Conservation (phyloP, 2,113 vertebrate genomes). For the Herpetotheres cachinnans region DNA sequence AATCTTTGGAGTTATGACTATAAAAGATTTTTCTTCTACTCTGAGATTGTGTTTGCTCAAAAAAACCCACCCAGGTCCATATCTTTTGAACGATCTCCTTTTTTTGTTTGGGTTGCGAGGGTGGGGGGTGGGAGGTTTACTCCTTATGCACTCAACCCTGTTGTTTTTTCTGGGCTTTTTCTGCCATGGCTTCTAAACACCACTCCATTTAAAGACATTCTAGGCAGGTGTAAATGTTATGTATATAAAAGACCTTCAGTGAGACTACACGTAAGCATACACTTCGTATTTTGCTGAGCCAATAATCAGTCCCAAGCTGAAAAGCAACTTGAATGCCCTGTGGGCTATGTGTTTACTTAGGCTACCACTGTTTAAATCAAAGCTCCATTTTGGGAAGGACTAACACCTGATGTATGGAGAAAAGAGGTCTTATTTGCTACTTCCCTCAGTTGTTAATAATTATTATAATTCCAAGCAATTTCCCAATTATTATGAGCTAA, state of each 20-base stretch:
- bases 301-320: neutral
- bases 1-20: neutral
- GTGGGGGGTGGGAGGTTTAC: neutral
- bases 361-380: neutral
- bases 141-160: neutral
- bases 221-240: neutral
- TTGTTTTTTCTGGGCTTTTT: neutral
- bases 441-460: neutral
- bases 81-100: neutral
- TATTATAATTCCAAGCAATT: constrained; percentile 23
- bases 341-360: neutral
- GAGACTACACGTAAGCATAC: neutral
- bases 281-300: neutral
- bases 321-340: neutral
- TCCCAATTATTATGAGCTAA: constrained; percentile 20
- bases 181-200: neutral
- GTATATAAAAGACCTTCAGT: neutral
- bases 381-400: neutral
- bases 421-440: neutral
- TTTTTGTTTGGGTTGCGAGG: neutral
- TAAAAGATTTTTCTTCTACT: neutral
- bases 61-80: neutral
- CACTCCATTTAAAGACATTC: neutral
- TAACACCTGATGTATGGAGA: neutral
- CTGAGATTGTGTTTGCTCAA: neutral